Conservation (phyloP, 2,888 invertebrate genomes). For the Lithophane leautieri region DNA sequence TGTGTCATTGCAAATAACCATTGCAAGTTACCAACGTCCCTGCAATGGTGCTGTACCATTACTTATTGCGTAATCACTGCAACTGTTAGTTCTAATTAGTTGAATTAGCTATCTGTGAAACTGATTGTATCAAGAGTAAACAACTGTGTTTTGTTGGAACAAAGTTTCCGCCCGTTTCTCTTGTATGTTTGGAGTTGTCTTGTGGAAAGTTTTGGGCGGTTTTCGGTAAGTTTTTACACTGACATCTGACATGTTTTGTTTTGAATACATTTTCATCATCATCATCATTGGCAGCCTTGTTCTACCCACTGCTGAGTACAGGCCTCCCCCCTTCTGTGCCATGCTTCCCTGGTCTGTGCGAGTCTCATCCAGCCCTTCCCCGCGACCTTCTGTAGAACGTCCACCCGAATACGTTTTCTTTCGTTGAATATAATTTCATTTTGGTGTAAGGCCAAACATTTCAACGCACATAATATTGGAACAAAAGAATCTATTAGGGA, state of each 20-base stretch:
- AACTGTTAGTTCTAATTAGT: constrained; percentile 41
- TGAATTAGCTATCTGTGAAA: constrained; percentile 21
- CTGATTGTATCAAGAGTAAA: constrained; percentile 19
- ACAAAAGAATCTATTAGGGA: background rate
- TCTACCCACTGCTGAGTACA: too few species aligned
- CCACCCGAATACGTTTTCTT: background rate
- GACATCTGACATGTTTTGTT: constrained; percentile 8
- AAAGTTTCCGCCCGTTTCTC: constrained; percentile 34
- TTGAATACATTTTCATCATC: background rate
- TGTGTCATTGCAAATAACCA: constrained; percentile 38
- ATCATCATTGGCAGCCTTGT: background rate
- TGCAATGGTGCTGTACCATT: constrained; percentile 19
- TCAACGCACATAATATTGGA: background rate
- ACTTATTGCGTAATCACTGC: constrained; percentile 34
- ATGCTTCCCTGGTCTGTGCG: background rate
- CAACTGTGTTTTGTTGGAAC: constrained; percentile 40
- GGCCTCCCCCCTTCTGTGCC: background rate
- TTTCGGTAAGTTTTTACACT: constrained; percentile 8
- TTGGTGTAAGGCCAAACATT: background rate
- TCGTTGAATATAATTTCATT: background rate
- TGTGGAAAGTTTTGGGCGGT: constrained; percentile 28
- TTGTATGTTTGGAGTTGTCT: constrained; percentile 18
- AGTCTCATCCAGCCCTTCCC: background rate
- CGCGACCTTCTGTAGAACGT: background rate
- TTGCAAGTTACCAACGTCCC: constrained; percentile 37